Base-by-base conservation (phyloP, 2,113 vertebrate species). In the Himantopus leucocephalus region DNA sequence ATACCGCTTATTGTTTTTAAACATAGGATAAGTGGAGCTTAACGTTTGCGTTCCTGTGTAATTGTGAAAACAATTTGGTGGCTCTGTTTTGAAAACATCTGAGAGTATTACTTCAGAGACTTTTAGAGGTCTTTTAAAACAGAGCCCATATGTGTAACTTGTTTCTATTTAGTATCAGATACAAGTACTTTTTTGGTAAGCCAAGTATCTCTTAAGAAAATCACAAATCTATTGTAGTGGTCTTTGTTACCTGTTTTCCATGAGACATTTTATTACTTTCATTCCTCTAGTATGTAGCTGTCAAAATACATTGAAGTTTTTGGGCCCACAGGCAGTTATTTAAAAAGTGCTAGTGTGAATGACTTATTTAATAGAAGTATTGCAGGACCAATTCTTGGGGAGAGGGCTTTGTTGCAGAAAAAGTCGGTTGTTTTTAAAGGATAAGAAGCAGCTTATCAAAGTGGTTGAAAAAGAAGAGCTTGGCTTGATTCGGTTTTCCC, bases 201-300 rank as follows among this genome's bases (percentile, higher is more conserved):
- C n/a, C 24, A 43, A 11, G 6, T 62, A 41, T 80, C 12, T 77
- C 7, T 20, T 37, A 58, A 45, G 41, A 71, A 71, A 60, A 82
- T 29, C 62, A 27, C 10, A 3, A 21, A 29, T n/a, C 12, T 66
- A 0, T 37, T 56, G 6, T 34, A 29, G 13, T 48, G 24, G 2
- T 20, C 32, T 80, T 45, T 64, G 27, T 74, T 53, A 55, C 12
- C 5, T 71, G 22, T 48, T 91, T 80, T 55, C 17, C 20, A 5
- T 37, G 32, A 88, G 41, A 43, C 17, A 4, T 60, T 90, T 78
- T 73, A 18, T 82, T 82, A 24, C 32, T 92, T 86, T 14, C 4
- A 24, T 83, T 90, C 6, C 8, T 83, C 19, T 50, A 55, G 21
- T 21, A 18, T 2, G 6, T 66, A 63, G 19, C 35, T 75, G 26